phyloP scores from a whole-genome alignment of 1,140 invertebrate species.

The Zaprionus capensis region DNA sequence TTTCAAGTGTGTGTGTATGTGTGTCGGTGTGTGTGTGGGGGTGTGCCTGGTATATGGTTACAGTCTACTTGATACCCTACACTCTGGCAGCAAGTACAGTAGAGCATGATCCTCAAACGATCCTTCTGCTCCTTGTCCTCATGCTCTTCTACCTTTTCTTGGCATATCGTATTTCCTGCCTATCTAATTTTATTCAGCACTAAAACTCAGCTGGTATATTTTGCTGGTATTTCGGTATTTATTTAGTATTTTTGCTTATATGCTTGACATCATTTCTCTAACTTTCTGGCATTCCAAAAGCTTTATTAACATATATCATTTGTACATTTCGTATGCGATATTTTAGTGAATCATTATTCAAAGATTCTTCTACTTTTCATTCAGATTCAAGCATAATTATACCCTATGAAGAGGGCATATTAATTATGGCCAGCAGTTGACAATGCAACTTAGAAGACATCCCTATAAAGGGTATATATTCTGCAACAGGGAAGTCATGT shows the following conservation, averaged over 20 bases:
- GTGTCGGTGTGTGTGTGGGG: conserved; percentile 1
- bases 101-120: not conserved
- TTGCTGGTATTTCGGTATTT: not conserved
- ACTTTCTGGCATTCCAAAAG: not conserved
- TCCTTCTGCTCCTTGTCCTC: not conserved
- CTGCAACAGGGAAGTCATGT: no score
- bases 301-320: not conserved
- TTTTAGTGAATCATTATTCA: not conserved
- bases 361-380: not conserved
- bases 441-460: no score
- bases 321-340: not conserved
- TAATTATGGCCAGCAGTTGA: no score
- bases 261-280: not conserved
- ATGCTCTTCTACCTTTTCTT: not conserved
- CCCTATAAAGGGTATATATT: no score
- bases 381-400: not conserved
- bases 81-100: conserved; percentile 10
- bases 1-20: conserved; percentile 38
- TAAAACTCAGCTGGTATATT: not conserved
- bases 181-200: not conserved
- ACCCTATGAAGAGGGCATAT: no score
- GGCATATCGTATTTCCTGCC: not conserved
- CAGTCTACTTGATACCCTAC: conserved; percentile 19
- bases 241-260: not conserved
- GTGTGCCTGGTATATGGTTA: conserved; percentile 18